Base-by-base conservation (phyloP, 2,113 vertebrate species). In the Chroicocephalus ridibundus region DNA sequence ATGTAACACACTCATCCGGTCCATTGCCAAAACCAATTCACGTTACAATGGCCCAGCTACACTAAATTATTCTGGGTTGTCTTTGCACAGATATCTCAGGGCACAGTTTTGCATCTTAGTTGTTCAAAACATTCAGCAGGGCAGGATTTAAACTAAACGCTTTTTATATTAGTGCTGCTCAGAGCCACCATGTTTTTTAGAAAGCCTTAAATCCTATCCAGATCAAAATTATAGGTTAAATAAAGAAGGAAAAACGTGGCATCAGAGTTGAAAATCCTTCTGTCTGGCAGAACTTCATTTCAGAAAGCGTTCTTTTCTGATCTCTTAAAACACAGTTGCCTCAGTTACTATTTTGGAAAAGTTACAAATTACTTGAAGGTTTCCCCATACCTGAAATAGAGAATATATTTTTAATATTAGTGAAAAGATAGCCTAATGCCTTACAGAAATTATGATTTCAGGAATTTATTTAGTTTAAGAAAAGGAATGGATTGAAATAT, bases 51-150 rank as follows among this genome's bases (percentile, higher is more conserved):
- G 65, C 55, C 93, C 74, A 76, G 66, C 49, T 54, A 82, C 44
- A 51, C 61, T 78, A 44, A 80, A 90, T 71, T 68, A 81, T n/a
- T 66, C 51, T 52, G 82, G 31, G 38, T 44, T 94, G 49, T 22
- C 77, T 94, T 77, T 44, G 26, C 82, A 47, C 40, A 62, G 71
- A 10, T 61, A 86, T 52, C 58, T 94, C 46, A 40, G 46, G 66
- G 42, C 72, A 94, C 6, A 65, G 88, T 90, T 96, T 71, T 68
- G 62, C 40, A 94, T 61, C 27, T 69, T 34, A 68, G 71, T 15
- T 94, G 77, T 61, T 88, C 76, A 88, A 91, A 95, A 94, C 79
- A 66, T 95, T 64, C 84, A 94, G 76, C 79, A 83, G 38, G 52
- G 49, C 55, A 94, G 38, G 36, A 55, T 55, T 46, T 38, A 51